A percentile compares a stretch with the other conserved stretches of the same genome.
Evolutionary conservation across 2,113 vertebrate species (phyloP).

Genomic region (Muscicapa adusta): DNA sequence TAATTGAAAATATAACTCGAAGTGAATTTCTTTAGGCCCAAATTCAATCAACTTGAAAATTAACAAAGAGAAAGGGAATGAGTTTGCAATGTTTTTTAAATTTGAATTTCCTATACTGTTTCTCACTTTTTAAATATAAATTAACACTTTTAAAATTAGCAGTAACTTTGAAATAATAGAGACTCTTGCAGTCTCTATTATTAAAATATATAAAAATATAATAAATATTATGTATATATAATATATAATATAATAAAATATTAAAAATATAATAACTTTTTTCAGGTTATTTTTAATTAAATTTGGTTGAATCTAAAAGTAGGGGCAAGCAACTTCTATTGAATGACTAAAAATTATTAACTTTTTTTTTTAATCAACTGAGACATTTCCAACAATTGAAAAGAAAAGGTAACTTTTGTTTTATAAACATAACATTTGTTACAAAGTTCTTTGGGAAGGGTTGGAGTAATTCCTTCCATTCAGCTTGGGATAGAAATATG

Average conservation of each 20-base stretch:
- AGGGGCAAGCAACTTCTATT: background rate
- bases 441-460: background rate
- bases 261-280: background rate
- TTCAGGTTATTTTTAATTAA: background rate
- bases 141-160: background rate
- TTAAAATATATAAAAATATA: too few relatives aligned
- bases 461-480: background rate
- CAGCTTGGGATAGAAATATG: background rate
- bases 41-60: slow-evolving; percentile 18
- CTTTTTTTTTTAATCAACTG: background rate
- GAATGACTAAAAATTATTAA: background rate
- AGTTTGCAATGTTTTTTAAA: background rate
- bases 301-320: background rate
- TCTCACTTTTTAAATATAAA: background rate
- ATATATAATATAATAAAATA: too few relatives aligned
- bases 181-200: background rate
- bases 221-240: too few relatives aligned
- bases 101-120: background rate
- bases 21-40: background rate
- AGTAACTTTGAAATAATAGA: background rate
- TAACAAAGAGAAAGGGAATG: background rate
- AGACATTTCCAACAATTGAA: background rate
- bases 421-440: background rate
- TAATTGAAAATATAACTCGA: background rate
- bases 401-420: background rate